Conservation (phyloP, 2,888 invertebrate genomes). For the Rhabditoides inermis region DNA sequence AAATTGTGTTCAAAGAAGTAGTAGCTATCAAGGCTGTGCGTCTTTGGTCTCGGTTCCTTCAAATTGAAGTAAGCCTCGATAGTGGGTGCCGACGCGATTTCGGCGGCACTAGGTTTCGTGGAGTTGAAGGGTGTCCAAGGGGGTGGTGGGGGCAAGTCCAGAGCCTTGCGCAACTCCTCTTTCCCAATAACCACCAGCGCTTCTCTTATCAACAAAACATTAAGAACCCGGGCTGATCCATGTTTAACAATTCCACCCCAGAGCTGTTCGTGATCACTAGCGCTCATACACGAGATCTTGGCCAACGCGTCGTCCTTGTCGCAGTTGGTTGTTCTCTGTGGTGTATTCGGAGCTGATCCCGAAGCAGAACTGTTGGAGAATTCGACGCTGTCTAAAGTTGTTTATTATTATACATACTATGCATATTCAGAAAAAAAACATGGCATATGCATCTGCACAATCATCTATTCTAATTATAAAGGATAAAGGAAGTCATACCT, state of each 20-base stretch:
- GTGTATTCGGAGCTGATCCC: background rate
- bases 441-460: conserved; percentile 4
- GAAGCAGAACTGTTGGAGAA: conserved; percentile 2
- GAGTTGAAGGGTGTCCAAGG: background rate
- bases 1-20: conserved; percentile 11
- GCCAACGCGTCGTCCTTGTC: too few species aligned
- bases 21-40: conserved; percentile 4
- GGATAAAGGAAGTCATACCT: too few species aligned
- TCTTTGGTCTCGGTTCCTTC: conserved; percentile 1
- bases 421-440: conserved; percentile 3
- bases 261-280: too few species aligned
- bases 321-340: too few species aligned
- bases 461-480: too few species aligned
- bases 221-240: too few species aligned
- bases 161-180: too few species aligned
- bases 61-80: conserved; percentile 7
- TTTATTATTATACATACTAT: background rate
- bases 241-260: too few species aligned
- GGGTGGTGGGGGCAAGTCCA: background rate
- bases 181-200: too few species aligned
- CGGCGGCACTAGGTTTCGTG: background rate
- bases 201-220: too few species aligned
- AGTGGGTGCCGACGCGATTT: conserved; percentile 8
- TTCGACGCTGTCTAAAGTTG: background rate
- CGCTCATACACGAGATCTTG: too few species aligned